Evolutionary conservation across 1,140 invertebrate genomes (phyloP), one percentile per base, ranked within the genome.

Genomic region (Homarus americanus): DNA sequence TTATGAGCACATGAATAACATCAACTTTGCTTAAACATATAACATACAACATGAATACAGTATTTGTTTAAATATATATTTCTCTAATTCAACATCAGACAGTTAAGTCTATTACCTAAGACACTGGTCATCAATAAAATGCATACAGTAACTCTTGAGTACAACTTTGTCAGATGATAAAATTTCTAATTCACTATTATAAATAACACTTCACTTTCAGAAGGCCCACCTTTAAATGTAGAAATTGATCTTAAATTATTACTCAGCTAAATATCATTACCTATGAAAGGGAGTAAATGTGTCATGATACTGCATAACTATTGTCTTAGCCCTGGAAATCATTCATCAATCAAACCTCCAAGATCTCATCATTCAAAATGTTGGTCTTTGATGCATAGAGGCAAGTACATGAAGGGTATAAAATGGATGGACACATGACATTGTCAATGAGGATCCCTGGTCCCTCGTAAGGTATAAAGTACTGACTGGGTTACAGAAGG

Each of bases 401-500:
- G n/a, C n/a, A 69, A 0, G 32, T 80, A 82, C 24, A 63, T 63
- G n/a, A 63, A 82, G 53, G 53, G 79, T 58, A 63, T 63, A 53
- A 82, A 53, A 34, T 82, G 53, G 79, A 82, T 82, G 79, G 79
- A 82, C 49, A 58, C n/a, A 24, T 63, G 53, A 82, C 75, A 78
- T 28, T 63, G 38, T 69, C 28, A 69, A 32, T 32, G 63, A 24
- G 63, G 63, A 69, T 69, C 63, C 63, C 79, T 82, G 79, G 79
- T 82, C 79, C 79, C 79, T 82, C 24, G 4, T 17, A 58, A 82
- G 79, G 53, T 58, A 58, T 58, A 44, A 80, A 36, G 79, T 82
- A 38, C 53, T 82, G 79, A 79, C 32, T 49, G 83, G 83, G 83
- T 79, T 44, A 85, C 41, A 40, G 66, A 85, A 85, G 83, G 83